A percentile compares a stretch with the other conserved stretches of the same genome.
Evolutionary conservation across 2,888 invertebrate species (phyloP).

Genomic region (Perdita meconis): DNA sequence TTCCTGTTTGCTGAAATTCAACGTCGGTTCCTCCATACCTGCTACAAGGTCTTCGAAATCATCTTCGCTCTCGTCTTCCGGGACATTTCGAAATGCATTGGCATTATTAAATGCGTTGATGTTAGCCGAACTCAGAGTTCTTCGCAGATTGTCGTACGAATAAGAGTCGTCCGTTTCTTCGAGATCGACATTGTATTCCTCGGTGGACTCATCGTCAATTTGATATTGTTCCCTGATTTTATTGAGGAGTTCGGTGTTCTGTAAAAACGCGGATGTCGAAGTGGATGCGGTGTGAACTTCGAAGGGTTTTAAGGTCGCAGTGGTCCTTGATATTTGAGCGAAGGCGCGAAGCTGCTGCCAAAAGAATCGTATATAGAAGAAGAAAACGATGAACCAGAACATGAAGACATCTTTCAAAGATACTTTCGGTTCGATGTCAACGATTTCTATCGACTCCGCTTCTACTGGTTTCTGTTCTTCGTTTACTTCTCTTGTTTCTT

Average conservation of each 20-base stretch:
- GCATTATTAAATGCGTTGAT: neutral
- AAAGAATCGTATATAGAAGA: constrained; percentile 20
- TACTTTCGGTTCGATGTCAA: neutral
- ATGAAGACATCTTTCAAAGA: neutral
- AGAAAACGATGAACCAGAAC: constrained; percentile 11
- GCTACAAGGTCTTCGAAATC: neutral
- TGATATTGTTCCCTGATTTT: neutral
- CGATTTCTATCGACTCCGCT: neutral
- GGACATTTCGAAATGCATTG: neutral
- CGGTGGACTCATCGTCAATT: neutral
- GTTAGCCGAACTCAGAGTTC: neutral
- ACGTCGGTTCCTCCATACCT: neutral
- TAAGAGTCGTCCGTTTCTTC: neutral
- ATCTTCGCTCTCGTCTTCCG: neutral
- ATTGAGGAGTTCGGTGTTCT: neutral
- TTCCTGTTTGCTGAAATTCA: neutral
- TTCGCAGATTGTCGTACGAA: neutral
- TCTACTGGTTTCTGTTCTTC: neutral
- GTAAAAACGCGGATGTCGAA: constrained; percentile 26
- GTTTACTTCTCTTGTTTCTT: too few species aligned
- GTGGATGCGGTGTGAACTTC: constrained; percentile 34
- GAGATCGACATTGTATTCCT: neutral
- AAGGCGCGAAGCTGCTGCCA: neutral
- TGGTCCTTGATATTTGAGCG: neutral
- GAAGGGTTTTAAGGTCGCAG: constrained; percentile 24